phyloP scores from a whole-genome alignment of 2,888 invertebrate species.

The Hedya salicella region DNA sequence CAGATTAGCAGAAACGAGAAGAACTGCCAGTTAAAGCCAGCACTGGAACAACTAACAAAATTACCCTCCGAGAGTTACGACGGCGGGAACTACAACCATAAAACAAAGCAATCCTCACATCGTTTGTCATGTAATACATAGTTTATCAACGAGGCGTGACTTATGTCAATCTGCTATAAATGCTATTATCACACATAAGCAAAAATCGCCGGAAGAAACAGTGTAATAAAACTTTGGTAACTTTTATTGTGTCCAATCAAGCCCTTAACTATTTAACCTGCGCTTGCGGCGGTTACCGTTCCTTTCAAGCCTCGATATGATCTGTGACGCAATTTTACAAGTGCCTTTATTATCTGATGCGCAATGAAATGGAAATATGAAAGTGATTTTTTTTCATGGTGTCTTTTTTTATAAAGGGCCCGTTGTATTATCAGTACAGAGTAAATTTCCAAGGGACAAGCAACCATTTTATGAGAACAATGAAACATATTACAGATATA shows the following conservation, averaged over 20 bases:
- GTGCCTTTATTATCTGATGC: constrained; percentile 30
- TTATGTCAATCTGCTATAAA: constrained; percentile 13
- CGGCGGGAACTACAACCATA: neutral
- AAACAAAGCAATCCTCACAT: neutral
- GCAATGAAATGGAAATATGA: constrained; percentile 24
- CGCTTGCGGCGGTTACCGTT: constrained; percentile 23
- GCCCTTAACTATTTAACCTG: constrained; percentile 23
- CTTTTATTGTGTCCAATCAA: constrained; percentile 28
- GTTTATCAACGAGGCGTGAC: constrained; percentile 13
- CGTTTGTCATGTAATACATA: constrained; percentile 1
- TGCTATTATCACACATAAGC: constrained; percentile 17
- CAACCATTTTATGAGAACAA: too few species aligned
- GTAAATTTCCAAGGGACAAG: too few species aligned
- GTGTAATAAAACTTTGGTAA: constrained; percentile 15
- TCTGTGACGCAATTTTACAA: constrained; percentile 39
- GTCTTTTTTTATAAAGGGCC: neutral
- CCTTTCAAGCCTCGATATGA: constrained; percentile 23
- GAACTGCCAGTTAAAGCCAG: too few species aligned
- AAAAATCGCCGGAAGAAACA: constrained; percentile 30
- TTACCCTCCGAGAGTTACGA: too few species aligned
- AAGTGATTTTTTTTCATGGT: constrained; percentile 20
- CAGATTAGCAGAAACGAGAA: too few species aligned
- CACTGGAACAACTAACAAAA: too few species aligned
- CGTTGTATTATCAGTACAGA: neutral
- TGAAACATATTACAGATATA: too few species aligned